Evolutionary conservation across 2,797 vertebrate genomes (phyloP), one percentile per base, ranked within the genome.

Genomic region (Pogoniulus pusillus): DNA sequence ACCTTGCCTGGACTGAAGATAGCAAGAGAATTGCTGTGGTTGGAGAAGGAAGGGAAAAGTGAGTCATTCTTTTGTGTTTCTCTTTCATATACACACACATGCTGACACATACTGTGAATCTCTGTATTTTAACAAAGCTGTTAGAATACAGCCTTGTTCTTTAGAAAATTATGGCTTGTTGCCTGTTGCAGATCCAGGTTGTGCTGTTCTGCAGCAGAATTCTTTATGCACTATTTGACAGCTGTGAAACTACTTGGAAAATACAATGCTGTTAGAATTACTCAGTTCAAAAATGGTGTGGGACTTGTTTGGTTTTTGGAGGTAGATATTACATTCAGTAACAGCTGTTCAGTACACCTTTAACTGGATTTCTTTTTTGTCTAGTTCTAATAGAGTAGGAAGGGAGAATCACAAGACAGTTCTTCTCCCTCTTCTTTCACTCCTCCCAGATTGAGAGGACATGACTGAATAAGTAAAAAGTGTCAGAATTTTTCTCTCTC

Each of bases 1-100:
- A 99, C 95, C 98, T 99, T 58, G 98, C 98, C 20, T 99, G 99
- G 99, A 99, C 99, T 0, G 98, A 98, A 95, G 99, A 99, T 88
- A 99, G 98, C 97, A 99, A 99, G 96, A 98, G 99, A 96, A 97
- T 99, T 60, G 98, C 98, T 8, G 98, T 98, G 65, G 99, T 99
- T 78, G 99, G 99, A 24, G 98, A 99, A 45, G 99, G 99, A 87
- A 97, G 99, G 85, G 98, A 99, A 91, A 99, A 98, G 99, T 99
- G 96, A 98, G 99, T 98, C 47, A 10, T 82, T 60, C 2, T 37
- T 63, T 3, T 35, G 7, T 16, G 3, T 51, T 4, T 13, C 6
- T 12, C 3, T 34, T 66, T 47, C 11, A 11, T 10, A 45, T 51
- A 27, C 51, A 53, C 49, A 14, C 8, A 16, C 3, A 29, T 5